Evolutionary conservation across 1,140 invertebrate species (phyloP), one percentile per base, ranked within the genome.

Genomic region (Elymnias hypermnestra): DNA sequence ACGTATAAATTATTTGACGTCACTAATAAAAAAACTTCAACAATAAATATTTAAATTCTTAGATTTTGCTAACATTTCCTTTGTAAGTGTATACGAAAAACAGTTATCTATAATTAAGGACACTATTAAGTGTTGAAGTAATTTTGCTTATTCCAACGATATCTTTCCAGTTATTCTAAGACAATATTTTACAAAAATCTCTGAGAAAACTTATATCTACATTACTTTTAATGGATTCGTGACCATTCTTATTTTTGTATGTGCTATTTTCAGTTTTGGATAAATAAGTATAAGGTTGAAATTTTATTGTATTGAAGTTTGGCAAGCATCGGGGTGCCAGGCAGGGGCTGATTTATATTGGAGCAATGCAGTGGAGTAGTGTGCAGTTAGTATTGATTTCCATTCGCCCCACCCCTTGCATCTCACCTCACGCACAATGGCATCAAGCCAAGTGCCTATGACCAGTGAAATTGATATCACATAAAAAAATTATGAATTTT

Each of bases 321-420:
- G 73, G 75, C 73, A 79, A 79, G 66, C 68, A 66, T 68, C 66
- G 55, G 71, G 72, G 75, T 73, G 64, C 69, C 63, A 64, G 57
- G 68, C 72, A 73, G 73, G 74, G 81, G 72, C 66, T 86, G 85
- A 87, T 87, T 87, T 87, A 87, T 87, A 82, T 66, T 86, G 70
- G 81, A 87, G 85, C 85, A 87, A 83, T 87, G 85, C 85, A 83
- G 74, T 72, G 62, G 66, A 79, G 76, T 81, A 78, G 71, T 75
- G 76, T 87, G 85, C 85, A 87, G 82, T 86, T 86, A 83, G 82
- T 87, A 87, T 87, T 86, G 83, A 87, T 86, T 87, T 86, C 83
- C 79, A 83, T 81, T 79, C 54, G 45, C 71, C 65, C 69, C 73
- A 56, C 67, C 64, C 61, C 63, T 47, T 70, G 69, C 63, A 79